These are phyloP conservation scores for Myrmophylax atrothorax DNA, from an alignment of 2,113 vertebrate genomes.

Conservation along the genomic window DNA sequence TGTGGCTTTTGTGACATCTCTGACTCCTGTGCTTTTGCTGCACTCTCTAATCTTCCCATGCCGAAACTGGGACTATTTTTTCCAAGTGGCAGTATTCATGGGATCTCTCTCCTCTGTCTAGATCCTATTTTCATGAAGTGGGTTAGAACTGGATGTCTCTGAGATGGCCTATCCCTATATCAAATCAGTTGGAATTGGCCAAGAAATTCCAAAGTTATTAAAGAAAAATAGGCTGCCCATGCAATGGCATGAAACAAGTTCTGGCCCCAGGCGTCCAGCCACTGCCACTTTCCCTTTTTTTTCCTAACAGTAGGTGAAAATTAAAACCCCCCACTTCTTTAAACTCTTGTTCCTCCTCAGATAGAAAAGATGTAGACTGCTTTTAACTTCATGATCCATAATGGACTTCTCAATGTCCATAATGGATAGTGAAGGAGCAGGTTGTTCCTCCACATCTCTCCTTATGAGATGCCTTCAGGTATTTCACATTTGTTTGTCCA, in stretches of 20 bases:
- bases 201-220: neutral
- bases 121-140: neutral
- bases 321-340: neutral
- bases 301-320: neutral
- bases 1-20: neutral
- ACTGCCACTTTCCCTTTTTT: neutral
- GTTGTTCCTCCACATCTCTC: neutral
- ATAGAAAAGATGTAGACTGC: neutral
- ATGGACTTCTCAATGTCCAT: neutral
- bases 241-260: neutral
- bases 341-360: neutral
- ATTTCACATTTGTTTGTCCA: neutral
- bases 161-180: neutral
- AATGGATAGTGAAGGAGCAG: neutral
- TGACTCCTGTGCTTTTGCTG: neutral
- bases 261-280: neutral
- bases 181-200: neutral
- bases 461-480: neutral
- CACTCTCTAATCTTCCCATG: neutral
- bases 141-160: neutral
- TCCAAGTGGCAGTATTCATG: neutral
- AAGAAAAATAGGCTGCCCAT: fast-evolving
- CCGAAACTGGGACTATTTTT: neutral
- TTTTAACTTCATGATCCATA: neutral
- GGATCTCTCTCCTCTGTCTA: neutral